Evolutionary conservation across 64 coral and sea anemone genomes (phyloP), one percentile per base, ranked within the genome.

Genomic region (Actinia equina): DNA sequence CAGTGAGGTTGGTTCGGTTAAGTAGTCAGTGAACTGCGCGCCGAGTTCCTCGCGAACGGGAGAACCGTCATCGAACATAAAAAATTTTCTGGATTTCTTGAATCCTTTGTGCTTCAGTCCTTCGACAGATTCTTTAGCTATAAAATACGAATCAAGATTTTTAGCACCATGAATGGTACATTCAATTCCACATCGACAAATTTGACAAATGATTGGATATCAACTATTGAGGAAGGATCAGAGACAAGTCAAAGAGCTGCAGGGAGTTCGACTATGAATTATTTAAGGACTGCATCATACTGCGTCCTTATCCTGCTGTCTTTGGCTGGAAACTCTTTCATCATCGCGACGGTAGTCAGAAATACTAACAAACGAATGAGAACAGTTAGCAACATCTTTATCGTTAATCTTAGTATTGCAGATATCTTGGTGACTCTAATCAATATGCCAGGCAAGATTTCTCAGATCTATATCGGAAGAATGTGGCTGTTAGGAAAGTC

Each of bases 321-420:
- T 15, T 41, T 90, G 46, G 7, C 85, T 15, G 93, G 93, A 14
- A 94, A 94, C 23, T 19, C 41, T 17, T 65, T 91, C 46, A 59
- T 91, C 18, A 74, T 94, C 17, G 41, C 52, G 13, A 79, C 86
- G 7, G 77, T 94, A 0, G 79, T 86, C 52, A 90, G 56, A 54
- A 90, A 91, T 52, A 56, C 54, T n/a, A 84, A 71, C 80, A 87
- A 80, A 51, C 44, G 92, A 90, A 79, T 64, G 45, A 84, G 52
- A 2, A 70, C 63, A 12, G 79, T 87, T 10, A 90, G 88, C 61
- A 90, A 94, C 19, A 78, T 87, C n/a, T 87, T 94, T 20, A 53
- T 94, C 44, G 84, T 94, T 0, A 94, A 94, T n/a, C 67, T 91
- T 19, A 59, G 76, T 15, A 46, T 90, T 23, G 89, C 92, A 54